Percentiles rank a stretch among this genome's conserved stretches.
phyloP scores from a whole-genome alignment of 1,140 invertebrate genomes.

The Cyrtorhinus lividipennis region DNA sequence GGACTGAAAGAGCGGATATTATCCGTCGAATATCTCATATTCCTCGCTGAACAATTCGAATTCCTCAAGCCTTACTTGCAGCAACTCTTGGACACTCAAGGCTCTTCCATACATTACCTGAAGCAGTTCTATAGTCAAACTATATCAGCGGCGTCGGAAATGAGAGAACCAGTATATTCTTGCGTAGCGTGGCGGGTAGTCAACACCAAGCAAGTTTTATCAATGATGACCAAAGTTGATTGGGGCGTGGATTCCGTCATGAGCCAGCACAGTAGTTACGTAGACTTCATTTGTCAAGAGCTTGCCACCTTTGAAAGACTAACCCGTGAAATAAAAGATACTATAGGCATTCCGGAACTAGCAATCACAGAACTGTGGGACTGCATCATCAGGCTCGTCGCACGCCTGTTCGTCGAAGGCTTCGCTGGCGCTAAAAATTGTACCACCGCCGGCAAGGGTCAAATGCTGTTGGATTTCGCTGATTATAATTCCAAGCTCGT shows the following conservation, averaged over 20 bases:
- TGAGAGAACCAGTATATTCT: conserved; percentile 73
- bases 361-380: conserved; percentile 67
- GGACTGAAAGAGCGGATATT: conserved; percentile 74
- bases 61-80: conserved; percentile 68
- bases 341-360: conserved; percentile 53
- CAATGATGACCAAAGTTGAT: conserved; percentile 78
- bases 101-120: conserved; percentile 45
- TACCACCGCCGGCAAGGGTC: conserved; percentile 82
- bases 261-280: conserved; percentile 85
- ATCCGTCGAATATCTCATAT: conserved; percentile 81
- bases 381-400: conserved; percentile 65
- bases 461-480: conserved; percentile 97
- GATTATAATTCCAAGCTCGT: conserved; percentile 87
- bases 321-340: conserved; percentile 48
- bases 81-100: conserved; percentile 45
- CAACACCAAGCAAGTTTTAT: conserved; percentile 61
- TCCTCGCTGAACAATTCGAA: conserved; percentile 75
- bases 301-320: conserved; percentile 63
- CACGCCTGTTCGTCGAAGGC: conserved; percentile 84
- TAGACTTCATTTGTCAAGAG: conserved; percentile 57
- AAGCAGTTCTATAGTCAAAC: conserved; percentile 64
- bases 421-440: conserved; percentile 86
- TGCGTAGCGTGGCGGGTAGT: conserved; percentile 62
- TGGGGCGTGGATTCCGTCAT: conserved; percentile 95
- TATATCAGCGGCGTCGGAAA: conserved; percentile 48